Evolutionary conservation across 2,888 invertebrate species (phyloP), one percentile per base, ranked within the genome.

Genomic region (Drosophila conformis): DNA sequence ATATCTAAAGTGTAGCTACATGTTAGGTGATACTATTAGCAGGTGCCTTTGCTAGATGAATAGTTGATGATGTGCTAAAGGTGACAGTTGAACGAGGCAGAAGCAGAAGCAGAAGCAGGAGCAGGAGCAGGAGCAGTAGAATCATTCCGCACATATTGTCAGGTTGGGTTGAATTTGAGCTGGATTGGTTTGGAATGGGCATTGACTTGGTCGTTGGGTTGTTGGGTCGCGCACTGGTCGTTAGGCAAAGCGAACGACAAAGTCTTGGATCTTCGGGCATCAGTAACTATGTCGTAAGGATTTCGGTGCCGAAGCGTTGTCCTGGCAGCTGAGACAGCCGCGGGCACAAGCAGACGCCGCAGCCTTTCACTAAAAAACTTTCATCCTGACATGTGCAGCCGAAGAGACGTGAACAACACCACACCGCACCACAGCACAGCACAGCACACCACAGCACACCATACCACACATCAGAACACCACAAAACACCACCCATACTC

Each of bases 321-420:
- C 64, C 64, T 80, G 76, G 68, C 67, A 72, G 52, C 62, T 65
- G 69, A 60, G 61, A 33, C 65, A 40, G 69, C 61, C 66, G 78
- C 68, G 31, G 64, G 66, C 69, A 52, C 57, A 36, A 38, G 49
- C 61, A 70, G 71, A 70, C 61, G 65, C 67, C 59, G 59, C 54
- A 78, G 76, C 67, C 76, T 80, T 82, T 78, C 58, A 67, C 75
- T 71, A 62, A 69, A 79, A 78, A 82, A 80, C 76, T 82, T 80
- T 69, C 65, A 78, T 88, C 72, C 77, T 90, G 88, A 82, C 90
- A 89, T 90, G 82, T 85, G 86, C 77, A 83, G 74, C 76, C 69
- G 63, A 69, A 66, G 80, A 63, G 62, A 52, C 62, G 35, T 15
- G 57, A 60, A 18, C 57, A 42, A 15, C 33, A 11, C 21, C 25